A percentile compares a stretch with the other conserved stretches of the same genome.
phyloP scores from a whole-genome alignment of 2,113 vertebrate genomes.

The Coregonus clupeaformis region DNA sequence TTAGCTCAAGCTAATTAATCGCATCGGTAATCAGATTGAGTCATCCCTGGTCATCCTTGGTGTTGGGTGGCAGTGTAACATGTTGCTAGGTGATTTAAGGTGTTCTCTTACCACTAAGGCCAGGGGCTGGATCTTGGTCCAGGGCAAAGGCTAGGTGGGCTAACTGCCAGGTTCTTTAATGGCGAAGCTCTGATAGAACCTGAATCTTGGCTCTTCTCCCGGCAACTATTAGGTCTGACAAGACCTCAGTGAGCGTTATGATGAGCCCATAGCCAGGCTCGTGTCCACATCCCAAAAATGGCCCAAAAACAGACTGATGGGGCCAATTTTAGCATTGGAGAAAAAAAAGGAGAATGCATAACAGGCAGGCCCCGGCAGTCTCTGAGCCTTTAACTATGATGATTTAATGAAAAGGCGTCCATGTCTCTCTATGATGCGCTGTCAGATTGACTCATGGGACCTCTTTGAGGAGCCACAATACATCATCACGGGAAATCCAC shows the following conservation, averaged over 20 bases:
- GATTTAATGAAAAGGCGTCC: constrained; percentile 5
- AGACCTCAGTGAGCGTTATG: not conserved
- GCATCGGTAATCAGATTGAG: not conserved
- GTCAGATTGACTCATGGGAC: not conserved
- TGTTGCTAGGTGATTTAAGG: not conserved
- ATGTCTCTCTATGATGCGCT: not conserved
- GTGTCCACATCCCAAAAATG: too few species aligned
- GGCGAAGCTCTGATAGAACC: not conserved
- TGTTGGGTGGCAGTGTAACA: not conserved
- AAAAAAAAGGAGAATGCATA: not conserved
- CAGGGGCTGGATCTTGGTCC: not conserved
- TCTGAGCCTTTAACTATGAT: constrained; percentile 3
- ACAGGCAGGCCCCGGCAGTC: not conserved
- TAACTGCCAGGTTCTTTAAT: constrained; percentile 2
- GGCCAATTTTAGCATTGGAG: too few species aligned
- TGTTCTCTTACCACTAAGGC: not conserved
- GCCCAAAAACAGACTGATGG: too few species aligned
- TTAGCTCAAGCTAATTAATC: not conserved
- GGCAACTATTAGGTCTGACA: constrained; percentile 11
- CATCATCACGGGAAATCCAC: constrained; percentile 3
- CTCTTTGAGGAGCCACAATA: not conserved
- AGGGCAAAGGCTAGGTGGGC: not conserved
- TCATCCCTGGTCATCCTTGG: not conserved
- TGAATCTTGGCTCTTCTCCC: constrained; percentile 7
- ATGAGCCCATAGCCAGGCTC: not conserved